phyloP scores from a whole-genome alignment of 2,888 invertebrate species.

The Stenoptilia bipunctidactyla region DNA sequence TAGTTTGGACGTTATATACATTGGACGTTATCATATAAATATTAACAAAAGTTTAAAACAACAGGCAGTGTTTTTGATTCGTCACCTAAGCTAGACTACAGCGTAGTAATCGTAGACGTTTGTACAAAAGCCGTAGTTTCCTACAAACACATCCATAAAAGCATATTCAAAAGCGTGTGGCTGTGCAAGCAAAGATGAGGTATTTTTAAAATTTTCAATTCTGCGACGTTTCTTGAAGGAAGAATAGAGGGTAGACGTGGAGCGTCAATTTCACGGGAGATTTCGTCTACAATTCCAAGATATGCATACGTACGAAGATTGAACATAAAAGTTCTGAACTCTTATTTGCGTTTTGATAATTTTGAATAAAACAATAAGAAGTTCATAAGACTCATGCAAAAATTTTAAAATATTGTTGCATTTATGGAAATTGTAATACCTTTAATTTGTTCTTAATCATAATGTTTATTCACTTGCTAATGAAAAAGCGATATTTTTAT shows the following conservation, averaged over 20 bases:
- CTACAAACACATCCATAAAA: background rate
- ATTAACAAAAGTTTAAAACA: too few relatives aligned
- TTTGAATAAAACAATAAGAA: slow-evolving; percentile 1
- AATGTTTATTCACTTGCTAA: too few relatives aligned
- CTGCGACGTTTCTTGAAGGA: slow-evolving; percentile 27
- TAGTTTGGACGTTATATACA: too few relatives aligned
- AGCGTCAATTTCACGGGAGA: slow-evolving; percentile 63
- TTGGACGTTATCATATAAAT: too few relatives aligned
- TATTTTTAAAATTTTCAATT: slow-evolving; percentile 34
- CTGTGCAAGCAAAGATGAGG: background rate
- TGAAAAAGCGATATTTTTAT: too few relatives aligned
- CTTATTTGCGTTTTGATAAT: background rate
- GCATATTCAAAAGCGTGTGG: slow-evolving; percentile 1
- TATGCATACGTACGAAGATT: slow-evolving; percentile 12
- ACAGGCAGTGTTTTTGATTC: too few relatives aligned
- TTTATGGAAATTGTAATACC: too few relatives aligned
- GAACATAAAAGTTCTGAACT: background rate
- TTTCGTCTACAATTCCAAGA: slow-evolving; percentile 42
- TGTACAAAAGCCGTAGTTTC: background rate
- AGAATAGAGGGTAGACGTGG: slow-evolving; percentile 31
- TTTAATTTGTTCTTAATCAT: too few relatives aligned
- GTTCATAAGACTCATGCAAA: too few relatives aligned
- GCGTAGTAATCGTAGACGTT: too few relatives aligned
- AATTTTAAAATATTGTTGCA: too few relatives aligned
- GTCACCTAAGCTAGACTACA: too few relatives aligned